Conservation (phyloP, 2,888 invertebrate genomes). For the Koerneria pararmatus region DNA sequence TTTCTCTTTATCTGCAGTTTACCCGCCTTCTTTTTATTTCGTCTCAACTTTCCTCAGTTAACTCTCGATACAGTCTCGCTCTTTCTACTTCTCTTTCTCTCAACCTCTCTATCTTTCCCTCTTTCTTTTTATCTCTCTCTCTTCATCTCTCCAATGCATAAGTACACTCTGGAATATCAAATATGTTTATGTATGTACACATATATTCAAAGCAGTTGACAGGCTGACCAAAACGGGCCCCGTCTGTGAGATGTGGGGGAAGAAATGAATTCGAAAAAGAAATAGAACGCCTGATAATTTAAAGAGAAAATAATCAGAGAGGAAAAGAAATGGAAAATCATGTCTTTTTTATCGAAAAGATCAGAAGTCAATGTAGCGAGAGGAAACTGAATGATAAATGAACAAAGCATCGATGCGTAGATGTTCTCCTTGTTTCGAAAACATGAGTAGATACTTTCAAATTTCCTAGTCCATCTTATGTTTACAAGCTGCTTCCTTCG, state of each 20-base stretch:
- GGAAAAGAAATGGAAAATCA: not conserved
- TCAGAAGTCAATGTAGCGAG: too few relatives aligned
- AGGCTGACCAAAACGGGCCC: constrained; percentile 13
- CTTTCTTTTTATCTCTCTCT: not conserved
- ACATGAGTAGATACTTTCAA: too few relatives aligned
- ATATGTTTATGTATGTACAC: constrained; percentile 2
- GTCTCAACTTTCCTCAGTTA: not conserved
- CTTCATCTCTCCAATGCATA: not conserved
- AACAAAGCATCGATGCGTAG: too few relatives aligned
- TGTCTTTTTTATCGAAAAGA: too few relatives aligned
- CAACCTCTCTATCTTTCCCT: constrained; percentile 6
- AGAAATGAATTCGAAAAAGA: too few relatives aligned
- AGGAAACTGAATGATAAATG: too few relatives aligned
- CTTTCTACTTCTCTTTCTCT: constrained; percentile 4
- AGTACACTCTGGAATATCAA: not conserved
- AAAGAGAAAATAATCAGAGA: not conserved
- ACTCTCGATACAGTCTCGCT: constrained; percentile 1
- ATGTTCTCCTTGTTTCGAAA: too few relatives aligned
- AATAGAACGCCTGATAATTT: too few relatives aligned
- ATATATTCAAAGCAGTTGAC: constrained; percentile 20
- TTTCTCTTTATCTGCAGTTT: not conserved
- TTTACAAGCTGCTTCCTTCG: too few relatives aligned
- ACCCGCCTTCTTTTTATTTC: constrained; percentile 9
- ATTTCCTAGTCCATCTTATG: too few relatives aligned
- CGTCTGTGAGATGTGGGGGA: not conserved